phyloP scores from a whole-genome alignment of 2,797 vertebrate genomes.

The Poeciliopsis turneri region DNA sequence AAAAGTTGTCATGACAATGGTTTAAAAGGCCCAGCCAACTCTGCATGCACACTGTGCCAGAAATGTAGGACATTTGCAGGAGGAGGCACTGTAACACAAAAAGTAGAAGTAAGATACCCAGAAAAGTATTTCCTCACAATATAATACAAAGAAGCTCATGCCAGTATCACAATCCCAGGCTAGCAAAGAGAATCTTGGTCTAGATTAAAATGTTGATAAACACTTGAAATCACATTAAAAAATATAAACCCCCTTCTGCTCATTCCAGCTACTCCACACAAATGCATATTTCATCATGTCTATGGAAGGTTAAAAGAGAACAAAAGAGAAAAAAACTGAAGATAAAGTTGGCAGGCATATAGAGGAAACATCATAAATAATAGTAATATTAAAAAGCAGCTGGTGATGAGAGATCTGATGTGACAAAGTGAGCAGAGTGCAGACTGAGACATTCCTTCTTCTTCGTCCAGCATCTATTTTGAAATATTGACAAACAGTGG shows the following conservation, averaged over 20 bases:
- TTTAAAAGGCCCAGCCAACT: constrained; percentile 11
- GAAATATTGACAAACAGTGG: constrained; percentile 46
- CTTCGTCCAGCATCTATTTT: constrained; percentile 25
- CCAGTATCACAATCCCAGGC: constrained; percentile 7
- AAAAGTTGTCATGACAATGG: constrained; percentile 71
- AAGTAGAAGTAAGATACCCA: constrained; percentile 6
- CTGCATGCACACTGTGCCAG: constrained; percentile 16
- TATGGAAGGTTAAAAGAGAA: constrained; percentile 18
- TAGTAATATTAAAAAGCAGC: constrained; percentile 11
- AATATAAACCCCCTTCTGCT: neutral
- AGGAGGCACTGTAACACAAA: constrained; percentile 41
- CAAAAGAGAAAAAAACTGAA: constrained; percentile 12
- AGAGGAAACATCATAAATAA: constrained; percentile 11
- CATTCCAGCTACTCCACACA: constrained; percentile 11
- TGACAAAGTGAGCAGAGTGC: constrained; percentile 16
- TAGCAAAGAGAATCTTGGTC: constrained; percentile 19
- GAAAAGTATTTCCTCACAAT: constrained; percentile 15
- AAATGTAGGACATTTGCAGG: constrained; percentile 53
- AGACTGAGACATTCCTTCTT: constrained; percentile 28
- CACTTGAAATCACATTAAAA: neutral
- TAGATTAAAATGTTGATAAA: constrained; percentile 15
- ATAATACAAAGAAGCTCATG: constrained; percentile 16
- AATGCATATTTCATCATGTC: constrained; percentile 15
- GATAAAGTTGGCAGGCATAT: constrained; percentile 28
- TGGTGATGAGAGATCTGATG: constrained; percentile 7